Percentiles rank a stretch among this genome's conserved stretches.
Evolutionary conservation across 1,140 invertebrate genomes (phyloP).

Genomic region (Plectrocnemia conspersa): DNA sequence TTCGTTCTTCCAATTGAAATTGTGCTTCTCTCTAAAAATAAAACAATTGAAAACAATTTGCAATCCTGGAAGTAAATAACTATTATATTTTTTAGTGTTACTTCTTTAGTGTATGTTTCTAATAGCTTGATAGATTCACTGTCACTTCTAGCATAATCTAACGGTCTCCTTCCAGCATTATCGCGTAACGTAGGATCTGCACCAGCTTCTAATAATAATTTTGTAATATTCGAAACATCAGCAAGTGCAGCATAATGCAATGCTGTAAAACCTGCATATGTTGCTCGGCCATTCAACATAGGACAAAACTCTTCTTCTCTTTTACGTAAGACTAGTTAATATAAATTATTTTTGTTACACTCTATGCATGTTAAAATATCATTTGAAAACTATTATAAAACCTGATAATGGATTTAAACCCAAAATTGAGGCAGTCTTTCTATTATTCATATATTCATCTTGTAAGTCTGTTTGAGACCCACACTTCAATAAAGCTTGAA

Average conservation of each 20-base stretch:
- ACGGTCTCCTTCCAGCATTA: constrained; percentile 70
- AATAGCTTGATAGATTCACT: constrained; percentile 36
- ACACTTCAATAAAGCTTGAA: constrained; percentile 63
- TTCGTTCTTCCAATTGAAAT: constrained; percentile 69
- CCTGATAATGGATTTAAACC: constrained; percentile 60
- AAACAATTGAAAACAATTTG: constrained; percentile 1
- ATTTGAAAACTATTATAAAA: constrained; percentile 36
- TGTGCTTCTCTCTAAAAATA: constrained; percentile 50
- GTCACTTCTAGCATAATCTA: constrained; percentile 67
- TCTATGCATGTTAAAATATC: neutral
- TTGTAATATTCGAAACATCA: constrained; percentile 61
- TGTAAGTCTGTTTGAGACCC: constrained; percentile 76
- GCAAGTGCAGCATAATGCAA: constrained; percentile 84
- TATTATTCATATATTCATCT: constrained; percentile 75
- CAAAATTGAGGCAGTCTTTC: constrained; percentile 55
- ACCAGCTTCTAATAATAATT: constrained; percentile 59
- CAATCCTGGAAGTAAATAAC: constrained; percentile 17
- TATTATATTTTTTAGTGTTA: constrained; percentile 19
- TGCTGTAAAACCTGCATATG: constrained; percentile 81
- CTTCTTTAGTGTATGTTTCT: constrained; percentile 29
- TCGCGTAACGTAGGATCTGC: constrained; percentile 72
- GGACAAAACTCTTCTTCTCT: constrained; percentile 79
- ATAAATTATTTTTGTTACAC: constrained; percentile 9
- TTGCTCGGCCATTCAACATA: constrained; percentile 66
- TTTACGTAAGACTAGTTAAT: constrained; percentile 57